phyloP scores from a whole-genome alignment of 2,797 vertebrate species.

The Cyprinella venusta region DNA sequence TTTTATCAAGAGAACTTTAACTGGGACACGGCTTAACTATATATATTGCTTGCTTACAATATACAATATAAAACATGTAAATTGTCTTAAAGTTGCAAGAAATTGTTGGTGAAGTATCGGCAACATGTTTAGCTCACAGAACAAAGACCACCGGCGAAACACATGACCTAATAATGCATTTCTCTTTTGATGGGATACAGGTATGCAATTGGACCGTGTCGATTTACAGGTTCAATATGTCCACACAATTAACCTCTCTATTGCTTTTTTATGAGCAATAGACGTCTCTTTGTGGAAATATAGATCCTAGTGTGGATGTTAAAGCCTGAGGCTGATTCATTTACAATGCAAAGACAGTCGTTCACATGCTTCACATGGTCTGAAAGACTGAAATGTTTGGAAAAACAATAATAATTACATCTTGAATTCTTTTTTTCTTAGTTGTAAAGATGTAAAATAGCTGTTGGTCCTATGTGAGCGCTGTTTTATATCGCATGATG shows the following conservation, averaged over 20 bases:
- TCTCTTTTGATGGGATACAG: constrained; percentile 6
- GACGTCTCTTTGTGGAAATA: background rate
- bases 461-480: background rate
- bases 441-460: background rate
- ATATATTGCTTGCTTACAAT: background rate
- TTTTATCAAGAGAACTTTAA: background rate
- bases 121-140: background rate
- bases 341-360: constrained; percentile 1
- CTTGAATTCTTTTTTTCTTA: background rate
- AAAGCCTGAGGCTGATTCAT: background rate
- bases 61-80: background rate
- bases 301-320: background rate
- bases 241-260: constrained; percentile 22
- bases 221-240: constrained; percentile 14
- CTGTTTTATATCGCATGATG: background rate
- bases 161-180: background rate
- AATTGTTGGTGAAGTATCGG: background rate
- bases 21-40: background rate
- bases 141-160: constrained; percentile 1
- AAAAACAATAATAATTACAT: background rate
- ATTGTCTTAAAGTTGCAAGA: background rate
- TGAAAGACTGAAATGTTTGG: background rate
- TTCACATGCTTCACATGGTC: background rate
- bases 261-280: constrained; percentile 19
- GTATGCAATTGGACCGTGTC: background rate